phyloP scores from a whole-genome alignment of 2,888 invertebrate genomes.

The Drosophila phalerata region DNA sequence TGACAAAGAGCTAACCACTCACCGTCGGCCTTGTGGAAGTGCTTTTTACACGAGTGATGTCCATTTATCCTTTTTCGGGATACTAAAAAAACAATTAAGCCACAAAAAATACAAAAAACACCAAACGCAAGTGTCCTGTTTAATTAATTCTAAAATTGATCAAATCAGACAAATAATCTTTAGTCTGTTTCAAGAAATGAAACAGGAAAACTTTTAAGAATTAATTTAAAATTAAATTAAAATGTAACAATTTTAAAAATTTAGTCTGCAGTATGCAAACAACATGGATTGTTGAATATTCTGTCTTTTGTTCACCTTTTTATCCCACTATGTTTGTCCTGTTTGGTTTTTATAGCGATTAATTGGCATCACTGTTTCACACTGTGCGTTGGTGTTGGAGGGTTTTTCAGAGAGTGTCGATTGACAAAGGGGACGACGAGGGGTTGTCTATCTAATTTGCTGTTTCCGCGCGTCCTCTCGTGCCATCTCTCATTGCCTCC shows the following conservation, averaged over 20 bases:
- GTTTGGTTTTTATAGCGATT: not conserved
- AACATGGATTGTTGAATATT: too few species aligned
- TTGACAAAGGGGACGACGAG: not conserved
- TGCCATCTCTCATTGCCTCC: not conserved
- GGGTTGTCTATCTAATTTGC: conserved; percentile 61
- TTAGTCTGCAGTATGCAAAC: too few species aligned
- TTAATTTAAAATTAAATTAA: too few species aligned
- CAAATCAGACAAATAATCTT: too few species aligned
- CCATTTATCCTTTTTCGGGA: not conserved
- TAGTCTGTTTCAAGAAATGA: too few species aligned
- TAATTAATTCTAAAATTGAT: too few species aligned
- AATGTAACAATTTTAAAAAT: too few species aligned
- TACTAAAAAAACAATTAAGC: too few species aligned
- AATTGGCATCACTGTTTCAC: not conserved
- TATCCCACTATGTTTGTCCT: not conserved
- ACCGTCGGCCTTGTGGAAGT: conserved; percentile 48
- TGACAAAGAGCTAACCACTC: conserved; percentile 73
- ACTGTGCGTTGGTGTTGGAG: not conserved
- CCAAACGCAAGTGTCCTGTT: too few species aligned
- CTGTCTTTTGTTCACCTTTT: too few species aligned
- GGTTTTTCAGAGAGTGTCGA: not conserved
- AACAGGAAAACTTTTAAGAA: too few species aligned
- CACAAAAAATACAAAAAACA: too few species aligned
- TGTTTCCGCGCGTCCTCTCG: conserved; percentile 8
- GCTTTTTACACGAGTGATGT: not conserved